Conservation (phyloP, 2,113 vertebrate species). For the Aldabrachelys gigantea region DNA sequence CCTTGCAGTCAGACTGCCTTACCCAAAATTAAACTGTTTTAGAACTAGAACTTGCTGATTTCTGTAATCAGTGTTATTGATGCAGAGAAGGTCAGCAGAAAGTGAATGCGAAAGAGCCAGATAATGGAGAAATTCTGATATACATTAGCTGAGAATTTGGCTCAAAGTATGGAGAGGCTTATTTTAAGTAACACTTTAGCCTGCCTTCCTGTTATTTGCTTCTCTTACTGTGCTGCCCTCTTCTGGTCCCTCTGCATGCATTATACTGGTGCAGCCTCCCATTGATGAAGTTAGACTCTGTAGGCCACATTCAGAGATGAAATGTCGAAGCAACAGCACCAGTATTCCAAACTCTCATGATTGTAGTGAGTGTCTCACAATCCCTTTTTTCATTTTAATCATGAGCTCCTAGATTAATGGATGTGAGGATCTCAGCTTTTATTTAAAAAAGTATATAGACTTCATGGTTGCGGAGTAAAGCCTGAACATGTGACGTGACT, state of each 20-base stretch:
- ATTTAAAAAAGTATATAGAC: rapidly evolving
- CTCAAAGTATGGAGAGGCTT: neutral
- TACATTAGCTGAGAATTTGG: neutral
- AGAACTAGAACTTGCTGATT: neutral
- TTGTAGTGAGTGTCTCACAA: neutral
- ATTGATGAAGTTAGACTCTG: neutral
- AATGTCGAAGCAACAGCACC: rapidly evolving
- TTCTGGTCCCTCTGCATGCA: neutral
- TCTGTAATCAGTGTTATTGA: neutral
- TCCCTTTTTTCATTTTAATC: neutral
- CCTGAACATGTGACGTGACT: neutral
- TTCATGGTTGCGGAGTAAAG: neutral
- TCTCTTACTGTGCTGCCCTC: neutral
- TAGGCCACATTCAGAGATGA: rapidly evolving
- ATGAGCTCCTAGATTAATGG: neutral
- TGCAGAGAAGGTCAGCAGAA: neutral
- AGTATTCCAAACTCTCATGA: rapidly evolving
- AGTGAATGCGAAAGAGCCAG: neutral
- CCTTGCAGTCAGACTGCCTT: neutral
- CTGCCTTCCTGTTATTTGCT: neutral
- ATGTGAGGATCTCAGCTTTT: neutral
- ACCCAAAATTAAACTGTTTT: neutral
- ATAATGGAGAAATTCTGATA: neutral
- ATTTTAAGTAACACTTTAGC: neutral
- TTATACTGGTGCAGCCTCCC: neutral